Base-by-base conservation (phyloP, 1,140 invertebrate species). In the Arion vulgaris region DNA sequence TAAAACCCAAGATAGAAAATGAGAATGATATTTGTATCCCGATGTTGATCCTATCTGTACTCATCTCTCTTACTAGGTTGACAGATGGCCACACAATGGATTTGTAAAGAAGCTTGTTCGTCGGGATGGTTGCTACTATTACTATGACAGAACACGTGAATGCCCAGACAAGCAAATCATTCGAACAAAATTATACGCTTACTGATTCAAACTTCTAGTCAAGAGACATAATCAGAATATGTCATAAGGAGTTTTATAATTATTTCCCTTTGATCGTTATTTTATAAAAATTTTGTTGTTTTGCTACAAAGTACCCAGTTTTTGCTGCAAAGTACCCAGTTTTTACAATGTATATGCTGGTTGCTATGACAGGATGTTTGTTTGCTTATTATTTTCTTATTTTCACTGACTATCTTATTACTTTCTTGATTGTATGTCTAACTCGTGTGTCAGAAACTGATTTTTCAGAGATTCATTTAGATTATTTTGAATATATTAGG, bases 81-180 rank as follows among this genome's bases (percentile, higher is more conserved):
- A 88, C 28, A 87, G 89, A 84, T 92, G 92, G 92, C 91, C 91
- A 15, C 88, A 92, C 80, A 93, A 90, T 88, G 91, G 91, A 53
- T 93, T 87, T 85, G 87, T 93, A 13, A 93, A 93, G 84, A 92
- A 92, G 76, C 78, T 93, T n/a, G 82, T 89, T 68, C 84, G 92
- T 45, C 88, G 91, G 84, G 92, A 93, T 85, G 92, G 92, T 19
- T 92, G 84, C 73, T 93, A 90, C 84, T 92, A 92, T 81, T 93
- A 93, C 81, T 93, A 87, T 83, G 89, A 92, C 81, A 91, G 86
- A 88, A 84, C 79, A 13, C 80, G 92, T 80, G 92, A 93, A 87
- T 92, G 92, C 81, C 82, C 88, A 76, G 92, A 93, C 71, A 92
- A 92, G 85, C 91, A 93, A 73, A 87, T 93, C 74, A 77, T 87